Evolutionary conservation across 1,140 invertebrate genomes (phyloP).

Genomic region (Penaeus japonicus): DNA sequence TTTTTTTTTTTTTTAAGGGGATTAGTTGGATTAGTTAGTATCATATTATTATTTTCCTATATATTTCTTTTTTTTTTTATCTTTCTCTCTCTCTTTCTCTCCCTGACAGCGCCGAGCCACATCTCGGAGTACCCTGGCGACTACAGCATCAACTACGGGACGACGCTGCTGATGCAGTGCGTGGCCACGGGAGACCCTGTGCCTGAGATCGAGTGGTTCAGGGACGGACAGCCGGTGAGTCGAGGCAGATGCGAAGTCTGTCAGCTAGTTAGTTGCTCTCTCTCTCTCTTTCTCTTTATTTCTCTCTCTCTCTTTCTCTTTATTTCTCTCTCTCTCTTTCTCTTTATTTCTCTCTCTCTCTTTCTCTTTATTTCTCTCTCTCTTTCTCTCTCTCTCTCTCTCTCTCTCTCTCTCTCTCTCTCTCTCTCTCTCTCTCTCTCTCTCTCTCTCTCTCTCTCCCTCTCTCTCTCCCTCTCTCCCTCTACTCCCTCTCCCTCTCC

Average conservation of each 20-base stretch:
- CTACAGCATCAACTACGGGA: slow-evolving; percentile 62
- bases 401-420: not conserved
- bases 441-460: not conserved
- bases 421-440: not conserved
- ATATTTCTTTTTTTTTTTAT: not conserved
- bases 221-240: slow-evolving; percentile 60
- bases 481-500: not conserved
- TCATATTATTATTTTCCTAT: not conserved
- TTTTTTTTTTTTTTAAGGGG: not conserved
- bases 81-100: not conserved
- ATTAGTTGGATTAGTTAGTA: not conserved
- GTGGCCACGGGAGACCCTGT: slow-evolving; percentile 62
- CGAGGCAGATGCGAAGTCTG: not conserved
- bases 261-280: not conserved
- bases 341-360: not conserved
- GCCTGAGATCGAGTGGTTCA: slow-evolving; percentile 62
- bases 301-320: not conserved
- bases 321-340: not conserved
- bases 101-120: slow-evolving; percentile 60
- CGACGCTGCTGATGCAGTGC: slow-evolving; percentile 60
- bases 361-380: not conserved
- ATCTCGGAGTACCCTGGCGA: slow-evolving; percentile 61
- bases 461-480: not conserved
- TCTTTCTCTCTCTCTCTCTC: not conserved
- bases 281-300: not conserved